Evolutionary conservation across 2,888 invertebrate species (phyloP).

Genomic region (Caenorhabditis sp.): DNA sequence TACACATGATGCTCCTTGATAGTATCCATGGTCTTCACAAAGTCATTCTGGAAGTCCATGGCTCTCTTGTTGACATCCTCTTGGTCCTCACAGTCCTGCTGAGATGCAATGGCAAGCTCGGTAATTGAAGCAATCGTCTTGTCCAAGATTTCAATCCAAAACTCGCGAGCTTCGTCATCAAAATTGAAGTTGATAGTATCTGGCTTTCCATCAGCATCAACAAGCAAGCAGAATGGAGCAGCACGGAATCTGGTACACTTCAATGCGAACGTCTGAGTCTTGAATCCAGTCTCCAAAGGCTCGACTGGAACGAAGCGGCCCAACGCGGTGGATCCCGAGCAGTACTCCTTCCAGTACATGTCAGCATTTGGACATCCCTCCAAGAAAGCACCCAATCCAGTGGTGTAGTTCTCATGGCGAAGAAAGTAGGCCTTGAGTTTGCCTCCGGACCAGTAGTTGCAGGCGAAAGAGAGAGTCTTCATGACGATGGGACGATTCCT

Average conservation of each 20-base stretch:
- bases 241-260: conserved; percentile 86
- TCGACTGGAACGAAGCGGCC: conserved; percentile 83
- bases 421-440: conserved; percentile 86
- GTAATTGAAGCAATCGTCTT: conserved; percentile 87
- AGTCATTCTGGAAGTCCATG: conserved; percentile 90
- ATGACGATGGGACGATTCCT: conserved; percentile 88
- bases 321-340: conserved; percentile 87
- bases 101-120: conserved; percentile 89
- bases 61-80: conserved; percentile 89
- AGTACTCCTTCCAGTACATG: conserved; percentile 88
- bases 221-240: conserved; percentile 89
- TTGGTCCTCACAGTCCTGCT: conserved; percentile 87
- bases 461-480: conserved; percentile 88
- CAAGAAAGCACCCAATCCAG: conserved; percentile 88
- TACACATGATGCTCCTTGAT: conserved; percentile 88
- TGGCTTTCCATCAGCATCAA: conserved; percentile 85
- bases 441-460: conserved; percentile 87
- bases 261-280: conserved; percentile 85
- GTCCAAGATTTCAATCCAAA: conserved; percentile 95
- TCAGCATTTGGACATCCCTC: conserved; percentile 71
- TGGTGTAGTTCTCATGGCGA: conserved; percentile 88
- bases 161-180: conserved; percentile 90
- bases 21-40: conserved; percentile 89
- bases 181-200: conserved; percentile 93
- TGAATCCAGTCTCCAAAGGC: conserved; percentile 68